phyloP scores from a whole-genome alignment of 2,888 invertebrate species.

The Chromoteleia sp. region DNA sequence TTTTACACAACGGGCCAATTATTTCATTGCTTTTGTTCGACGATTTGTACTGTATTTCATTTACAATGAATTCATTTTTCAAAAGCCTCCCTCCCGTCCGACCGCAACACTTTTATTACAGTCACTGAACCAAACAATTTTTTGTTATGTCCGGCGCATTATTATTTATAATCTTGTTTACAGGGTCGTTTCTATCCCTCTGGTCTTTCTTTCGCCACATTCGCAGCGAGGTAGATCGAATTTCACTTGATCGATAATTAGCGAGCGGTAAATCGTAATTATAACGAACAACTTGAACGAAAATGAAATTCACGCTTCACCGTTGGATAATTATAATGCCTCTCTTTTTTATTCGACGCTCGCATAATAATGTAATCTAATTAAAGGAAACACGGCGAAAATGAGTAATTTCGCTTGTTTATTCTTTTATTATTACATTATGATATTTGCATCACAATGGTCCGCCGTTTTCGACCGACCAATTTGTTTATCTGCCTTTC shows the following conservation, averaged over 20 bases:
- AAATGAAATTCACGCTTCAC: slow-evolving; percentile 28
- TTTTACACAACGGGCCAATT: slow-evolving; percentile 69
- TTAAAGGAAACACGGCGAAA: slow-evolving; percentile 42
- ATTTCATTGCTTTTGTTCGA: slow-evolving; percentile 52
- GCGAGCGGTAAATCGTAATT: slow-evolving; percentile 39
- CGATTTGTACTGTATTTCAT: slow-evolving; percentile 54
- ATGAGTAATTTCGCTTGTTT: slow-evolving; percentile 49
- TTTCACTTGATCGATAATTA: slow-evolving; percentile 49
- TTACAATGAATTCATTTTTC: slow-evolving; percentile 57
- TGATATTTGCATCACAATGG: slow-evolving; percentile 50
- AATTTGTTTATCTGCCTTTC: slow-evolving; percentile 50
- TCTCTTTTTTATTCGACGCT: slow-evolving; percentile 31
- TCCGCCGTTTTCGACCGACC: slow-evolving; percentile 17
- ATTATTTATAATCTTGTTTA: slow-evolving; percentile 56
- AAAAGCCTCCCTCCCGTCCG: slow-evolving; percentile 13
- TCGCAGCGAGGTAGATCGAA: slow-evolving; percentile 15
- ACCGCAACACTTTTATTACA: slow-evolving; percentile 33
- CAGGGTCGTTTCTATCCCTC: not conserved
- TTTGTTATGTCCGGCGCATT: slow-evolving; percentile 41
- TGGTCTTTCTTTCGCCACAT: not conserved
- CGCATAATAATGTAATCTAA: slow-evolving; percentile 52
- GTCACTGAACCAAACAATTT: slow-evolving; percentile 45
- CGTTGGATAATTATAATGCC: slow-evolving; percentile 41
- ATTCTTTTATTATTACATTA: slow-evolving; percentile 59
- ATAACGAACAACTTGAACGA: slow-evolving; percentile 16